Evolutionary conservation across 2,888 invertebrate species (phyloP), one percentile per base, ranked within the genome.

Genomic region (Ernsta delagoae): DNA sequence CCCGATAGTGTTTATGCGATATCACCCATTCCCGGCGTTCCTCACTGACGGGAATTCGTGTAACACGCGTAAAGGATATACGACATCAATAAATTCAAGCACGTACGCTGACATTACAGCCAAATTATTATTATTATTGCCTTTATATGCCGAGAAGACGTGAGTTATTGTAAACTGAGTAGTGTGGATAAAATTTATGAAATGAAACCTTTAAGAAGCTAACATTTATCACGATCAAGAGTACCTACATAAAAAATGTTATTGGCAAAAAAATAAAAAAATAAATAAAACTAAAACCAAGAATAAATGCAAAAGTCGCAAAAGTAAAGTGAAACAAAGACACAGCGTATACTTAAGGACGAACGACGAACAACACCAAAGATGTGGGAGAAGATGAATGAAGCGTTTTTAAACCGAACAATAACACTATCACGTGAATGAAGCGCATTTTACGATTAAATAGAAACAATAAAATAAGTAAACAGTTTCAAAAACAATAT

Each of bases 1-100:
- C 57, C 48, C 62, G 57, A 62, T 68, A 68, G 68, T 68, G 68
- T 68, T 68, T 62, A 68, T 62, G 68, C 39, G 68, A 68, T 68
- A 68, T 68, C 39, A 57, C 48, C 62, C 62, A 48, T 62, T 62
- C 68, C 54, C 16, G 24, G 48, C 57, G 62, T 50, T 67, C 54
- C 54, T 67, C 50, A 59, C 54, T 34, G 16, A 36, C 43, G 56
- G 48, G 61, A 61, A 67, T 67, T 61, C 31, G 56, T 48, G 56
- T 60, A 39, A 62, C 54, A 61, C 54, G 16, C 12, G 43, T 60
- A 66, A 43, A 66, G 54, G 64, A 56, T 64, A 31, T 54, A 54
- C 34, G n/a, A 54, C 48, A 56, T 56, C 62, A 48, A 62, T 57
- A 56, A 56, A 67, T 67, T 57, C 61, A 61, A 36, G 45, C n/a